A percentile compares a stretch with the other conserved stretches of the same genome.
Conservation (phyloP, 2,888 invertebrate species). For the Pristionchus entomophagus region DNA sequence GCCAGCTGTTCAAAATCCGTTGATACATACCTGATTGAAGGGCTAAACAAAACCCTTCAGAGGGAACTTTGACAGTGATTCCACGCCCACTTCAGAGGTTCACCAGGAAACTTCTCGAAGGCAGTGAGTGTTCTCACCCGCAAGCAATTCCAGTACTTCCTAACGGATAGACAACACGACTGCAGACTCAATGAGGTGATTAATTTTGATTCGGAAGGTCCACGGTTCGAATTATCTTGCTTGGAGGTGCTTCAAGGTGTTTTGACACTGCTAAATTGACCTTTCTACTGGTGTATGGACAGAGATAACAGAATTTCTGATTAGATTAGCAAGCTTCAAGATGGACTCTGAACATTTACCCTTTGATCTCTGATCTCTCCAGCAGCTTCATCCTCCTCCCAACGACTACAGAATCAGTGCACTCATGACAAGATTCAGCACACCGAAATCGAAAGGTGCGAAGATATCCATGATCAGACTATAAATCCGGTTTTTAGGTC, state of each 20-base stretch:
- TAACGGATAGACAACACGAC: slow-evolving; percentile 85
- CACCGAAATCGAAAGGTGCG: slow-evolving; percentile 26
- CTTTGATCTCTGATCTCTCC: neutral
- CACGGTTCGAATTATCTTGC: too few species aligned
- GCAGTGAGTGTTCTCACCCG: slow-evolving; percentile 5
- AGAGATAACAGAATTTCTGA: too few species aligned
- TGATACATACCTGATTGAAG: too few species aligned
- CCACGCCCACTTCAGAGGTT: neutral
- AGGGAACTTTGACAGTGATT: neutral
- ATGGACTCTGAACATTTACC: too few species aligned
- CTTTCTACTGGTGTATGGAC: too few species aligned
- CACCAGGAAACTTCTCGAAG: neutral
- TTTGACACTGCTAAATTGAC: too few species aligned
- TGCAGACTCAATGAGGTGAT: slow-evolving; percentile 97
- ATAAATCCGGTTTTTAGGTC: neutral
- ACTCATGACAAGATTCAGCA: neutral
- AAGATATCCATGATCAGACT: neutral
- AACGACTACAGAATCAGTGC: slow-evolving; percentile 1
- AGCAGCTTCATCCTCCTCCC: slow-evolving; percentile 45
- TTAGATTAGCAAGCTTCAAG: too few species aligned
- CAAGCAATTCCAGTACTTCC: slow-evolving; percentile 62
- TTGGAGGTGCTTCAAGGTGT: too few species aligned
- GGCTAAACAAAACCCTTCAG: too few species aligned
- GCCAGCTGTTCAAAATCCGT: too few species aligned
- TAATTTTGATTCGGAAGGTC: too few species aligned